A percentile compares a stretch with the other conserved stretches of the same genome.
Conservation (phyloP, 2,888 invertebrate genomes). For the Buathra laborator region DNA sequence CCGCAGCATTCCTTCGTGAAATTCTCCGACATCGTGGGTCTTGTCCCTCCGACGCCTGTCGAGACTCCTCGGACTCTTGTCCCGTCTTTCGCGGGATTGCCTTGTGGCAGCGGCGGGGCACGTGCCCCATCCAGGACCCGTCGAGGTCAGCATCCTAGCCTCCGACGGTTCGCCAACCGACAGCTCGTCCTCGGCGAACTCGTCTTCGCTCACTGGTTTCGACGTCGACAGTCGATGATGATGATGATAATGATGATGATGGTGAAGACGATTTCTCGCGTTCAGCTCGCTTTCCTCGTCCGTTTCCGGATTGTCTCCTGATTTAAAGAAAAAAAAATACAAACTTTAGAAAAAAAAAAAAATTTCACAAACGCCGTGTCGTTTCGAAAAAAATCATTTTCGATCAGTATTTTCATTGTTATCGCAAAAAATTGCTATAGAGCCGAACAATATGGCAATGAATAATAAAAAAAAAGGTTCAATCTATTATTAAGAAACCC, state of each 20-base stretch:
- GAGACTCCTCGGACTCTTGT: slow-evolving; percentile 84
- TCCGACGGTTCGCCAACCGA: slow-evolving; percentile 84
- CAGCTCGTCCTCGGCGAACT: slow-evolving; percentile 94
- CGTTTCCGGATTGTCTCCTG: slow-evolving; percentile 82
- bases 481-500: too few relatives aligned
- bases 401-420: too few relatives aligned
- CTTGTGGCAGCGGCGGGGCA: slow-evolving; percentile 87
- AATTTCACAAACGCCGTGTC: too few relatives aligned
- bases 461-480: too few relatives aligned
- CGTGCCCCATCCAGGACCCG: slow-evolving; percentile 87
- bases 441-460: too few relatives aligned
- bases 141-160: slow-evolving; percentile 85
- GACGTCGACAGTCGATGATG: slow-evolving; percentile 77
- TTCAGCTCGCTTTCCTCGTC: slow-evolving; percentile 82
- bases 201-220: slow-evolving; percentile 91
- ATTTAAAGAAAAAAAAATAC: slow-evolving; percentile 27
- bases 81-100: slow-evolving; percentile 87
- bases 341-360: too few relatives aligned
- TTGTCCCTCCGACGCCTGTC: slow-evolving; percentile 86
- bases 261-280: slow-evolving; percentile 79
- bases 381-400: too few relatives aligned
- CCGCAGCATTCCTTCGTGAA: slow-evolving; percentile 92
- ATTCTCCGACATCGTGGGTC: slow-evolving; percentile 89
- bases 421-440: too few relatives aligned
- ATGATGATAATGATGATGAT: slow-evolving; percentile 79